Evolutionary conservation across 1,140 invertebrate species (phyloP).

Genomic region (Pseudomyrmex dendroicus): DNA sequence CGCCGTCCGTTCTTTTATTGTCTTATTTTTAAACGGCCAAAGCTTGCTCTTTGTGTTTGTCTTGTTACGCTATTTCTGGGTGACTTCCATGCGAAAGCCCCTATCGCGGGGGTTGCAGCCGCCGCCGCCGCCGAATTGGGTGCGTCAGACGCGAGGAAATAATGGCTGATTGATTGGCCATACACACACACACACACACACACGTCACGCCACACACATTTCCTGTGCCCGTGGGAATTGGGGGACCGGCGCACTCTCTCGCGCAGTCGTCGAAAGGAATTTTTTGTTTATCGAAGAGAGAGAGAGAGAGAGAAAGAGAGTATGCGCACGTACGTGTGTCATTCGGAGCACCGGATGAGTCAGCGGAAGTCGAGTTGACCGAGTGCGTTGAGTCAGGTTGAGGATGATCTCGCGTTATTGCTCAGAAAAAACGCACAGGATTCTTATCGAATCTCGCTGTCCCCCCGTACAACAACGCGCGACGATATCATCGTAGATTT

Average conservation of each 20-base stretch:
- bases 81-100: not conserved
- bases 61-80: not conserved
- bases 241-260: slow-evolving; percentile 44
- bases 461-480: not conserved
- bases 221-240: slow-evolving; percentile 45
- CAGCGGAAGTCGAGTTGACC: slow-evolving; percentile 48
- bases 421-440: not conserved
- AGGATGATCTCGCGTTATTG: not conserved
- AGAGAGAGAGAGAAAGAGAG: not conserved
- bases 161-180: slow-evolving; percentile 64
- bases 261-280: slow-evolving; percentile 18
- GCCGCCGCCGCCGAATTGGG: not conserved
- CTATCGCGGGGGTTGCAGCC: not conserved
- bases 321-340: slow-evolving; percentile 12
- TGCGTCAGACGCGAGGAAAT: slow-evolving; percentile 58
- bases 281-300: slow-evolving; percentile 49
- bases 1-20: not conserved
- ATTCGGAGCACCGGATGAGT: slow-evolving; percentile 41
- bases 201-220: not conserved
- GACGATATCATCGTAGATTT: not conserved
- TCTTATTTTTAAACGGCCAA: slow-evolving; percentile 12
- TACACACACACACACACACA: slow-evolving; percentile 5
- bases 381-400: slow-evolving; percentile 46
- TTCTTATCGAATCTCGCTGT: no score
- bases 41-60: not conserved